Conservation (phyloP, 2,888 invertebrate genomes). For the Orgyia antiqua region DNA sequence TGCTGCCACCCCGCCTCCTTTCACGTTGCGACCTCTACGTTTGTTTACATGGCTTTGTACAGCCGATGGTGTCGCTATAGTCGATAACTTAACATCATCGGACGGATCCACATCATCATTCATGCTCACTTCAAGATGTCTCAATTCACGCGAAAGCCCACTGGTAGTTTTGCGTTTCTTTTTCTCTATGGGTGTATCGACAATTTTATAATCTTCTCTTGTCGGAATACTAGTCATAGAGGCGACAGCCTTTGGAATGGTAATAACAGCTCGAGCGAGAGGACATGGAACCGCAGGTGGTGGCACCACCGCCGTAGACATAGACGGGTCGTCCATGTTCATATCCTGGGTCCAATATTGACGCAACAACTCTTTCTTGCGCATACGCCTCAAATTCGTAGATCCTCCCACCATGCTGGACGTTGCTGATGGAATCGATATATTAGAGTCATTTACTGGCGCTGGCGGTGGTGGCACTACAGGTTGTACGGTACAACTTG, state of each 20-base stretch:
- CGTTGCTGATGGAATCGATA: slow-evolving; percentile 58
- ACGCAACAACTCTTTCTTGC: slow-evolving; percentile 91
- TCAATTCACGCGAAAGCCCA: slow-evolving; percentile 78
- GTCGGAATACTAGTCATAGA: slow-evolving; percentile 93
- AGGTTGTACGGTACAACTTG: slow-evolving; percentile 78
- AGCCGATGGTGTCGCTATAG: slow-evolving; percentile 31
- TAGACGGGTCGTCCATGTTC: slow-evolving; percentile 87
- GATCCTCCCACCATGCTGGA: slow-evolving; percentile 78
- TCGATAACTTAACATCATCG: slow-evolving; percentile 52
- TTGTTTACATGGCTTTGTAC: slow-evolving; percentile 27
- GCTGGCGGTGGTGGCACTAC: slow-evolving; percentile 70
- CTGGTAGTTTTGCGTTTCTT: slow-evolving; percentile 80
- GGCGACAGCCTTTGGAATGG: slow-evolving; percentile 92
- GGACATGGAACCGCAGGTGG: slow-evolving; percentile 80
- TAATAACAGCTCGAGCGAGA: slow-evolving; percentile 84
- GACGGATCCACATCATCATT: slow-evolving; percentile 73
- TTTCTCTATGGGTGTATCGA: slow-evolving; percentile 82
- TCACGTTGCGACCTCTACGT: slow-evolving; percentile 6
- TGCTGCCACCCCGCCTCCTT: slow-evolving; percentile 15
- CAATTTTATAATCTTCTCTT: slow-evolving; percentile 87
- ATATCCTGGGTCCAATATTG: slow-evolving; percentile 90
- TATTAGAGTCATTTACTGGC: slow-evolving; percentile 50
- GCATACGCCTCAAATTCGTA: slow-evolving; percentile 89
- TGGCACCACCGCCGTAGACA: slow-evolving; percentile 61
- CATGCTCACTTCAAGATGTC: slow-evolving; percentile 79